A percentile compares a stretch with the other conserved stretches of the same genome.
phyloP scores from a whole-genome alignment of 2,888 invertebrate species.

The Drosophila aldrichi region DNA sequence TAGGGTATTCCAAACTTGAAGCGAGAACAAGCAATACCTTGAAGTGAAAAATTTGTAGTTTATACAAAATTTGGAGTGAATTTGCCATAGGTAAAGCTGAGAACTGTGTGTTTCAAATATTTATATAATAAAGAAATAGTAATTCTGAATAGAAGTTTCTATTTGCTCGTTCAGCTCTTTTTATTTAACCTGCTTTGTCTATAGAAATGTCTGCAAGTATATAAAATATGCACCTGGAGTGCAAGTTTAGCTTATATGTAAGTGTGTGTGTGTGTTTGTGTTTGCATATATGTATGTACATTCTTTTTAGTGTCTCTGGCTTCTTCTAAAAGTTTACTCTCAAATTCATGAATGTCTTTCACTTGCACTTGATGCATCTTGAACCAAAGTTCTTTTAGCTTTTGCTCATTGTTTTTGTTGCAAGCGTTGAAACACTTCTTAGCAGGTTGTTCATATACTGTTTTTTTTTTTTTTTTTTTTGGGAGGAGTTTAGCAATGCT shows the following conservation, averaged over 20 bases:
- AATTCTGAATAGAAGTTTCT: not conserved
- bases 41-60: not conserved
- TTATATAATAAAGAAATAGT: not conserved
- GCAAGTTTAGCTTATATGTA: not conserved
- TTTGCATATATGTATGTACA: no score
- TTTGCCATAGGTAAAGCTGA: not conserved
- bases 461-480: not conserved
- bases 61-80: not conserved
- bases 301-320: constrained; percentile 6
- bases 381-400: constrained; percentile 11
- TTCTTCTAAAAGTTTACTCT: constrained; percentile 18
- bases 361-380: constrained; percentile 36
- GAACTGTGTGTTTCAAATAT: not conserved
- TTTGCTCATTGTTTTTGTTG: constrained; percentile 16
- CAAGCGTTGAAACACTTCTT: constrained; percentile 15
- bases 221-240: not conserved
- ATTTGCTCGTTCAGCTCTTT: not conserved
- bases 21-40: not conserved
- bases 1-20: not conserved
- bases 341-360: constrained; percentile 40
- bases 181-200: not conserved
- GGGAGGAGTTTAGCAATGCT: constrained; percentile 3
- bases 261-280: not conserved
- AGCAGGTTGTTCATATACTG: not conserved
- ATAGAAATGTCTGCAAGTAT: not conserved